These are phyloP conservation scores for Esox lucius DNA, from an alignment of 2,797 vertebrate species.

Conservation along the genomic window DNA sequence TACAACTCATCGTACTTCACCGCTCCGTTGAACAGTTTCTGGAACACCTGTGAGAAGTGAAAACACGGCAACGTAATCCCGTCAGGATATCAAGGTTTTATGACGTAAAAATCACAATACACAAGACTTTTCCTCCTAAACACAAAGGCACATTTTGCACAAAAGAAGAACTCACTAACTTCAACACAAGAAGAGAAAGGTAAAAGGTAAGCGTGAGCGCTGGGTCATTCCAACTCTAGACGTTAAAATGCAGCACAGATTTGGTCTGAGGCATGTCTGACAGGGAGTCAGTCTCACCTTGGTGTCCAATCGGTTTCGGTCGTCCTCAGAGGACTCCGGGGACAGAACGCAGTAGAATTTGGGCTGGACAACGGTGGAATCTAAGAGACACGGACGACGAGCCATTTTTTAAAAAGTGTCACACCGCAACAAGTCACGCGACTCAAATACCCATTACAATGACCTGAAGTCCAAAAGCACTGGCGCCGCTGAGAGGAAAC, in stretches of 20 bases:
- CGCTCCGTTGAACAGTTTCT: slow-evolving; percentile 86
- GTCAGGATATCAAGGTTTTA: not conserved
- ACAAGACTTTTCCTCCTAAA: not conserved
- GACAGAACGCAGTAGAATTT: slow-evolving; percentile 97
- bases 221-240: too few relatives aligned
- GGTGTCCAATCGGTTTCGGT: slow-evolving; percentile 87
- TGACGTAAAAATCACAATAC: not conserved
- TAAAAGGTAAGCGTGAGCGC: too few relatives aligned
- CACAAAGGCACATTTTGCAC: not conserved
- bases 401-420: not conserved
- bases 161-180: too few relatives aligned
- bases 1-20: slow-evolving; percentile 92
- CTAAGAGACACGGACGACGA: slow-evolving; percentile 59
- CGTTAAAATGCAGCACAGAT: not conserved
- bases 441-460: too few relatives aligned
- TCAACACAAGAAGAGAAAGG: too few relatives aligned
- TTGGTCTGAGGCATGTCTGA: too few relatives aligned
- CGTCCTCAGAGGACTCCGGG: slow-evolving; percentile 93
- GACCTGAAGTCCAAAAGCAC: too few relatives aligned
- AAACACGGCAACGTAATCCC: not conserved
- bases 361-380: slow-evolving; percentile 82
- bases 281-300: slow-evolving; percentile 68
- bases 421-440: not conserved
- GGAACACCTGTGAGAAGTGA: slow-evolving; percentile 80
- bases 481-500: too few relatives aligned